A percentile compares a stretch with the other conserved stretches of the same genome.
These are phyloP conservation scores for Clarias batrachus DNA, from an alignment of 2,113 vertebrate species.

Conservation along the genomic window DNA sequence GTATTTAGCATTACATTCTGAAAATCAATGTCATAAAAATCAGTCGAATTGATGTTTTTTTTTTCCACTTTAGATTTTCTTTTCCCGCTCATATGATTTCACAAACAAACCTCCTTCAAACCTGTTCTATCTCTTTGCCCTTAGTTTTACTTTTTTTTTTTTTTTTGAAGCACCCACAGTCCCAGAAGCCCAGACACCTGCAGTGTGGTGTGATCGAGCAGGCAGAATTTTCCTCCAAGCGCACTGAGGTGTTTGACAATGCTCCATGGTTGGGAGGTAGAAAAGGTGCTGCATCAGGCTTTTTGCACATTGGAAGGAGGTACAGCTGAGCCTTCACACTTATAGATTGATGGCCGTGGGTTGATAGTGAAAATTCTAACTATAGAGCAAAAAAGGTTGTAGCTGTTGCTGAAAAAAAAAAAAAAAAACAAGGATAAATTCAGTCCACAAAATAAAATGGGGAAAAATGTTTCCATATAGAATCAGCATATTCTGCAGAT, in stretches of 20 bases:
- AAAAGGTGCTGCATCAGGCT: conserved; percentile 14
- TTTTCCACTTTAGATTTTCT: background rate
- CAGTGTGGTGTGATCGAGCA: background rate
- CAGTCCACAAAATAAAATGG: background rate
- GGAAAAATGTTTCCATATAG: background rate
- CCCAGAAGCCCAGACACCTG: background rate
- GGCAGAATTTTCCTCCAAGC: conserved; percentile 9
- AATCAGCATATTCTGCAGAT: conserved; percentile 2
- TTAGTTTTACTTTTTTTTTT: background rate
- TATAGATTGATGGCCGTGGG: conserved; percentile 7
- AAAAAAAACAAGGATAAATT: background rate
- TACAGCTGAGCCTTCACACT: conserved; percentile 12
- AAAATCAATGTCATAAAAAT: background rate
- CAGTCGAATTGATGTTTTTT: background rate
- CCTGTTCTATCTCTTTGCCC: background rate
- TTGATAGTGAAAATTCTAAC: background rate
- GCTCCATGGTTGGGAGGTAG: conserved; percentile 10
- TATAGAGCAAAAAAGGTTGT: background rate
- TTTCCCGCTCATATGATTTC: too few relatives aligned
- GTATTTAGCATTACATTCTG: background rate
- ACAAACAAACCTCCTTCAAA: background rate
- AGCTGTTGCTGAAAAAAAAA: background rate
- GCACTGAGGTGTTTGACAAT: conserved; percentile 19
- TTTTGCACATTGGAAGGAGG: conserved; percentile 3
- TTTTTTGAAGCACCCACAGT: background rate